Conservation (phyloP, 2,797 vertebrate genomes). For the Rhynchonycteris naso region DNA sequence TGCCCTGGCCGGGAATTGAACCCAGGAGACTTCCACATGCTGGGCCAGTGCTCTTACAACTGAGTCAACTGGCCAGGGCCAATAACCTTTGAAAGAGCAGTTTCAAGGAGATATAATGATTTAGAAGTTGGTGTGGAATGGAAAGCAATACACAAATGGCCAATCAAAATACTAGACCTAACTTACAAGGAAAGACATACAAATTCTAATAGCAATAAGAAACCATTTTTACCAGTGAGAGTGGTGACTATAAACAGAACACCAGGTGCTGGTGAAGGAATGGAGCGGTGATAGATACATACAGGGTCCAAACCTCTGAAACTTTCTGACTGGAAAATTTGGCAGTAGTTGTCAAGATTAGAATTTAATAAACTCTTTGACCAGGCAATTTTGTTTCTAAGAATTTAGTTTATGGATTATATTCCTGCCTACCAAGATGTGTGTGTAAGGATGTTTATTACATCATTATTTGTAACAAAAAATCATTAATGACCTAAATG, state of each 20-base stretch:
- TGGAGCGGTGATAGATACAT: background rate
- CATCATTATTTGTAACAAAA: background rate
- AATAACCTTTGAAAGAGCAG: background rate
- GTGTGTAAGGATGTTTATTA: constrained; percentile 8
- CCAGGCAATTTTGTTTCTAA: constrained; percentile 1
- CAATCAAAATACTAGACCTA: background rate
- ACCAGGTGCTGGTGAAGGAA: background rate
- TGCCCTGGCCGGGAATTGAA: too few relatives aligned
- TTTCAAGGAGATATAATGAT: constrained; percentile 13
- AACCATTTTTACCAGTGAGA: background rate
- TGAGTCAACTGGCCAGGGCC: too few relatives aligned
- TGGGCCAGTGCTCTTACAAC: too few relatives aligned
- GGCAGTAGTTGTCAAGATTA: background rate
- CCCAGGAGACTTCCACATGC: too few relatives aligned
- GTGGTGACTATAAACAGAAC: background rate
- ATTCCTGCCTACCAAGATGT: background rate
- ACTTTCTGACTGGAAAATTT: constrained; percentile 25
- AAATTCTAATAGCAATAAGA: background rate
- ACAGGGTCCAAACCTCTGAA: background rate
- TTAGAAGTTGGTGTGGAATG: background rate
- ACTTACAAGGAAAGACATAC: background rate
- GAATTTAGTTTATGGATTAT: constrained; percentile 26
- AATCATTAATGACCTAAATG: background rate
- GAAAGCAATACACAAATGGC: background rate
- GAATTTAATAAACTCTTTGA: background rate